phyloP scores from a whole-genome alignment of 2,888 invertebrate genomes.

The Plebejus argus region DNA sequence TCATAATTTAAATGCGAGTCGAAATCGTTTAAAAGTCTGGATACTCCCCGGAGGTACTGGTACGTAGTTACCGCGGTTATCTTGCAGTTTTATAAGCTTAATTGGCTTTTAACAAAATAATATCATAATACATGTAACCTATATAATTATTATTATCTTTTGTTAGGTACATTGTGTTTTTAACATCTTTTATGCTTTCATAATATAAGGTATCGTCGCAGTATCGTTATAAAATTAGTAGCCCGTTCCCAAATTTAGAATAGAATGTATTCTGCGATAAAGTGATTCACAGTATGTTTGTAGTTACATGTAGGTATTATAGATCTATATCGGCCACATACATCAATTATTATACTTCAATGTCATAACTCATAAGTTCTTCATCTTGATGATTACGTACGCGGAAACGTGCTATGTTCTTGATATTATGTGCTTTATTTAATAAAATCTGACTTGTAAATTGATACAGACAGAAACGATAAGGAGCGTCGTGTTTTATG shows the following conservation, averaged over 20 bases:
- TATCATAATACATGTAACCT: background rate
- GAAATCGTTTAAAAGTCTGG: conserved; percentile 24
- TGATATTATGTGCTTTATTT: conserved; percentile 38
- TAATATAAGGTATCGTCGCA: background rate
- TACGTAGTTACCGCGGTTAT: conserved; percentile 63
- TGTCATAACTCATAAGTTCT: conserved; percentile 58
- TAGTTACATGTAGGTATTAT: too few species aligned
- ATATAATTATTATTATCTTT: background rate
- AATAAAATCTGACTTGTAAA: conserved; percentile 30
- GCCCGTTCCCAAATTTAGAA: background rate
- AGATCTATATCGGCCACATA: background rate
- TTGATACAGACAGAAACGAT: conserved; percentile 23
- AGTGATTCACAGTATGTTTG: conserved; percentile 22
- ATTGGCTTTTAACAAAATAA: background rate
- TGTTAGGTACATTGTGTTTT: background rate
- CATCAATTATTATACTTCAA: conserved; percentile 50
- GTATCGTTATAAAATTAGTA: background rate
- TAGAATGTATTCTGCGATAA: background rate
- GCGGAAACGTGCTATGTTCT: conserved; percentile 55
- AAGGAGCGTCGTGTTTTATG: conserved; percentile 1
- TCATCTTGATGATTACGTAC: conserved; percentile 71
- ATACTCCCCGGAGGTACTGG: conserved; percentile 46
- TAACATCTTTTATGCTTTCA: background rate
- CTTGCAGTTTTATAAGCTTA: conserved; percentile 35
- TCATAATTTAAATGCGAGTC: background rate